Evolutionary conservation across 2,888 invertebrate genomes (phyloP), one percentile per base, ranked within the genome.

Genomic region (Cyclophora albipunctata): DNA sequence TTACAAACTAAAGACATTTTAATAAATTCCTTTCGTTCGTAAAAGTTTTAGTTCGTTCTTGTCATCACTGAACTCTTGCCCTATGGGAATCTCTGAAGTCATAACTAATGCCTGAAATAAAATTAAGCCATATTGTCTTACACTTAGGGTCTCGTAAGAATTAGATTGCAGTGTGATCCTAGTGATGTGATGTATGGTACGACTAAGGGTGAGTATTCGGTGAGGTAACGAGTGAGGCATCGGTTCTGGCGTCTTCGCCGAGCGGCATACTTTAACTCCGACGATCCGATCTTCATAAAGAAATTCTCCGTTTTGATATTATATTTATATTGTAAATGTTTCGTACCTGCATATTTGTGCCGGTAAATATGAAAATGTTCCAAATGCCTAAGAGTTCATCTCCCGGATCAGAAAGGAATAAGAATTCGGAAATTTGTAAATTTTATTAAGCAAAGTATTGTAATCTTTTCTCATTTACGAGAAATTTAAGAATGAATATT

Each of bases 301-400:
- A 86, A 89, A 87, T 89, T 89, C 89, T 83, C 83, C 84, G 80
- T 88, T 88, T 88, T 89, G 86, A 89, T 89, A 88, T 88, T 88
- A 87, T 89, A 88, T 86, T 88, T 88, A 85, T 88, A 86, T 83
- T 83, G 78, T 87, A 79, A 87, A 84, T 82, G 79, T 84, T 82
- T 80, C 78, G 79, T 89, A 89, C 89, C 89, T 89, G 89, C 89
- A 89, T 89, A 89, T 88, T 89, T 89, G 79, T 83, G 79, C 79
- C 85, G 81, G 85, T 89, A 89, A 88, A 89, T 89, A 89, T 89
- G 89, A 89, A 89, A 88, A 89, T 89, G 81, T 84, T 81, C 73
- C 75, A 81, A 85, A 88, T 88, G 81, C 83, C 82, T 79, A 73
- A 78, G 76, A 81, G 75, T 79, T 75, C 73, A 73, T 64, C 73